Percentiles rank a stretch among this genome's conserved stretches.
These are phyloP conservation scores for Notiomystis cincta DNA, from an alignment of 2,113 vertebrate genomes.

Conservation along the genomic window DNA sequence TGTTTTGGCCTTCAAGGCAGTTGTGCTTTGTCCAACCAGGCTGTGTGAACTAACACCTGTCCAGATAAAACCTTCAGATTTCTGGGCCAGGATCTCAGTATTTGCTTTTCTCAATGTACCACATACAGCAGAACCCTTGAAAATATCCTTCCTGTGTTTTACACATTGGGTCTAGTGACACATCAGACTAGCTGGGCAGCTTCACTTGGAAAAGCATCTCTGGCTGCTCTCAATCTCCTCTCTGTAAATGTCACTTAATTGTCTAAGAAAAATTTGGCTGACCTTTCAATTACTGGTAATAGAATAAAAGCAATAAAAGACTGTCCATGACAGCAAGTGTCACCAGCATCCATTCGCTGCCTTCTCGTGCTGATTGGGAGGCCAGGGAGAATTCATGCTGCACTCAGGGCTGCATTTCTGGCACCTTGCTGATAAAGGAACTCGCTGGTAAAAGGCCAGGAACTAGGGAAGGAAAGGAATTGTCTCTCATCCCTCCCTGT, in stretches of 20 bases:
- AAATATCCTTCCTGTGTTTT: neutral
- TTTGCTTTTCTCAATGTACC: neutral
- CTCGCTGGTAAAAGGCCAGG: neutral
- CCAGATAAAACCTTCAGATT: neutral
- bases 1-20: neutral
- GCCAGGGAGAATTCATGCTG: neutral
- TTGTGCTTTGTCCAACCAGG: neutral
- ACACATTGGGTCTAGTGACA: neutral
- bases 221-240: neutral
- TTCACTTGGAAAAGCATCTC: neutral
- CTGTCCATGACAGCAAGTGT: neutral
- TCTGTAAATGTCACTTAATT: conserved; percentile 50
- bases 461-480: neutral
- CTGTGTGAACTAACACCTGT: neutral
- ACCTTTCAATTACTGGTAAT: conserved; percentile 54
- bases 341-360: neutral
- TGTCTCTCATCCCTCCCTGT: neutral
- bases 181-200: neutral
- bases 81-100: neutral
- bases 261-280: conserved; percentile 43
- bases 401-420: neutral
- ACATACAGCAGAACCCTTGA: neutral
- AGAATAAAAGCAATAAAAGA: conserved; percentile 46
- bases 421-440: neutral
- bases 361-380: neutral